Percentiles rank a stretch among this genome's conserved stretches.
Conservation (phyloP, 1,140 invertebrate genomes). For the Polypedilum pembai region DNA sequence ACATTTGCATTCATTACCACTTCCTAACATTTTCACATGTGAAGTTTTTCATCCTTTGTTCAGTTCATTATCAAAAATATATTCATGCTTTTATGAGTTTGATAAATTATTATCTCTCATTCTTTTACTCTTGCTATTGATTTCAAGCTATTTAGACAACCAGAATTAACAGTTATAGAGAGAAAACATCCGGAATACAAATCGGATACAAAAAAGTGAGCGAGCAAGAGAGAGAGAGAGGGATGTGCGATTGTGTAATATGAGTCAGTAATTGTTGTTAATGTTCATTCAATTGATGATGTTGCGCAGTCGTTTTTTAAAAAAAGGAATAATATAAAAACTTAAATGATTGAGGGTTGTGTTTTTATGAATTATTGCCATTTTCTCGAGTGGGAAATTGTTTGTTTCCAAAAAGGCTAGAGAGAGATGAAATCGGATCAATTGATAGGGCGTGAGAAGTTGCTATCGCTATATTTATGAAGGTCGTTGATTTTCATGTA, state of each 20-base stretch:
- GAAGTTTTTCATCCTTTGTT: neutral
- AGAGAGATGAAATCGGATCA: neutral
- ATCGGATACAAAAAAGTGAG: neutral
- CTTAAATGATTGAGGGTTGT: neutral
- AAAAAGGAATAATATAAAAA: too few relatives aligned
- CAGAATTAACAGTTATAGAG: neutral
- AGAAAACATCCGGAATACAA: constrained; percentile 17
- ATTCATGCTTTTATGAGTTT: neutral
- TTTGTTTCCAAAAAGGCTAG: neutral
- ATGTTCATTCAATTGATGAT: constrained; percentile 18
- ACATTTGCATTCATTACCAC: constrained; percentile 17
- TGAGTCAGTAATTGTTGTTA: constrained; percentile 12
- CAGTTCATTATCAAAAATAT: neutral
- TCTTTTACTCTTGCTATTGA: neutral
- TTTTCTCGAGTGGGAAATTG: neutral
- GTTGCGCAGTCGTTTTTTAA: constrained; percentile 11
- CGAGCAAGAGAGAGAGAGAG: neutral
- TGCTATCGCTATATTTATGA: neutral
- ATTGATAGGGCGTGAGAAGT: constrained; percentile 15
- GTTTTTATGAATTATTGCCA: constrained; percentile 3
- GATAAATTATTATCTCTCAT: neutral
- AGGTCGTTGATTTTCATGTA: too few relatives aligned
- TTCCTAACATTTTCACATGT: neutral
- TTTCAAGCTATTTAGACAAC: neutral
- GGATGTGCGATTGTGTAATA: neutral